Evolutionary conservation across 2,888 invertebrate species (phyloP).

Genomic region (Apoda limacodes): DNA sequence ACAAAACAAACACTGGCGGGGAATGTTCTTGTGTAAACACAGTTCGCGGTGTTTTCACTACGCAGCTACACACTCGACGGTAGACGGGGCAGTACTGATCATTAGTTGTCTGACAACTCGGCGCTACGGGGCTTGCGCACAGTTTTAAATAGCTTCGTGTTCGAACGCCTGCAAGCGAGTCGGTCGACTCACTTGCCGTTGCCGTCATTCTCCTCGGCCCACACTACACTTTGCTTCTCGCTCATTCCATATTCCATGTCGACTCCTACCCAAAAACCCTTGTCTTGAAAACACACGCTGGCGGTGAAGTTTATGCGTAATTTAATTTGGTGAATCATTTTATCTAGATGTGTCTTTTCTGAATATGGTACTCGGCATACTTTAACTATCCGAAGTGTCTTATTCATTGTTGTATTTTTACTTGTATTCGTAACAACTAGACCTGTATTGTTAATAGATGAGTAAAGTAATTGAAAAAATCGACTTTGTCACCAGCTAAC

Average conservation of each 20-base stretch:
- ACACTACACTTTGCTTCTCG: conserved; percentile 65
- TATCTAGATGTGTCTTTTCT: conserved; percentile 46
- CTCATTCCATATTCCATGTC: conserved; percentile 50
- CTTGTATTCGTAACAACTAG: too few relatives aligned
- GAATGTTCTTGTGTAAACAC: conserved; percentile 60
- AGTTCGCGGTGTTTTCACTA: conserved; percentile 35
- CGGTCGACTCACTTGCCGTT: conserved; percentile 23
- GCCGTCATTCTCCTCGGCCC: conserved; percentile 55
- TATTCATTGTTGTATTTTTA: too few relatives aligned
- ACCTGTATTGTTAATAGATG: too few relatives aligned
- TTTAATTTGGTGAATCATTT: conserved; percentile 55
- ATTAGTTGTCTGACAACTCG: conserved; percentile 66
- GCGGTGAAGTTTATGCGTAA: conserved; percentile 35
- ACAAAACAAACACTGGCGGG: conserved; percentile 63
- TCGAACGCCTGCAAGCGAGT: conserved; percentile 45
- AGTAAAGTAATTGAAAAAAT: too few relatives aligned
- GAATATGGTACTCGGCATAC: conserved; percentile 50
- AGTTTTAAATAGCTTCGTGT: conserved; percentile 69
- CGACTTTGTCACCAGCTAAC: too few relatives aligned
- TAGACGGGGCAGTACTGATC: conserved; percentile 65
- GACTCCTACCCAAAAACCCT: conserved; percentile 11
- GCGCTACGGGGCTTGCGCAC: conserved; percentile 67
- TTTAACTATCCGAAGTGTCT: too few relatives aligned
- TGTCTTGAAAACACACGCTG: conserved; percentile 8
- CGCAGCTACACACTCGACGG: conserved; percentile 52